Conservation (phyloP, 2,797 vertebrate genomes). For the Tadarida brasiliensis region DNA sequence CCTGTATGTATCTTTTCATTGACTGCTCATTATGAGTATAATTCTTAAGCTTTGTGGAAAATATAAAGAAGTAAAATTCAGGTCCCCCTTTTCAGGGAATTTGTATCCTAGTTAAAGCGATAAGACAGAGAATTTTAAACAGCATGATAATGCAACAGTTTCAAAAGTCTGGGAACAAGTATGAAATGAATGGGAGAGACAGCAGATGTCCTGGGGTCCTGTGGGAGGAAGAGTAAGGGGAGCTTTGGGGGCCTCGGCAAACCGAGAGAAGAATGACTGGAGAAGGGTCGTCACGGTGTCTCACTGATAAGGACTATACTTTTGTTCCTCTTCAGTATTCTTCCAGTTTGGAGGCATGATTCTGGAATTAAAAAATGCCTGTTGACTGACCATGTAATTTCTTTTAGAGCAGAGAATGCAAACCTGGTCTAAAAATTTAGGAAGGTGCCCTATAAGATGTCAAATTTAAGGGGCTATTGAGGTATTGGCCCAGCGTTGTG, state of each 20-base stretch:
- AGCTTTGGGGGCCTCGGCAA: background rate
- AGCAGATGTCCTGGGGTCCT: background rate
- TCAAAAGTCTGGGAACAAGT: background rate
- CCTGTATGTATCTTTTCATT: background rate
- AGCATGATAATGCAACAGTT: background rate
- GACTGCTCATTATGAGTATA: background rate
- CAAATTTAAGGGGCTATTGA: background rate
- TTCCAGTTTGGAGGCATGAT: background rate
- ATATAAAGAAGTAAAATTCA: background rate
- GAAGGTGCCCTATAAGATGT: background rate
- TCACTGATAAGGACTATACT: background rate
- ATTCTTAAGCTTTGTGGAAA: background rate
- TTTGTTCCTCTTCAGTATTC: background rate
- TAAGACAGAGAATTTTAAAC: background rate
- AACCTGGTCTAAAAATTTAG: background rate
- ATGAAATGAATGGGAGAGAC: background rate
- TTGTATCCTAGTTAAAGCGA: background rate
- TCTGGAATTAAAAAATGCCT: background rate
- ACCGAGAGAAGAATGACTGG: background rate
- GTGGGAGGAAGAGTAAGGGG: background rate
- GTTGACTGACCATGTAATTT: background rate
- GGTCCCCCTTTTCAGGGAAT: background rate
- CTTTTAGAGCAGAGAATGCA: background rate
- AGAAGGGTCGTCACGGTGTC: background rate
- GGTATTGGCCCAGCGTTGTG: rapidly evolving